These are phyloP conservation scores for Chymomyza procnemis DNA, from an alignment of 2,888 invertebrate species.

Conservation along the genomic window DNA sequence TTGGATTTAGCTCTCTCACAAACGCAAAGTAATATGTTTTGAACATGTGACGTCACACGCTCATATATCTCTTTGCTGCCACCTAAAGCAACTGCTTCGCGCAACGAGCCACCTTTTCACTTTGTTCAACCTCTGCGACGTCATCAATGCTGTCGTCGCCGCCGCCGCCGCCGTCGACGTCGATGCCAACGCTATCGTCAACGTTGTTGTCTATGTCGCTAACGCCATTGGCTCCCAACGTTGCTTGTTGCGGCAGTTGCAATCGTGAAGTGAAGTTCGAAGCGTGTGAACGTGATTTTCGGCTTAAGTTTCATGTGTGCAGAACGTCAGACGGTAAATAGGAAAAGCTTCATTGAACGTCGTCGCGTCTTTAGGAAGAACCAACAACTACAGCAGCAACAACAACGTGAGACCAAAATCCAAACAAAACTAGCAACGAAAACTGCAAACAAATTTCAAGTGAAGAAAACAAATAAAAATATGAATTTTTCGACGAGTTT, in stretches of 20 bases:
- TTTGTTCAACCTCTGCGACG: not conserved
- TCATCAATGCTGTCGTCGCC: slow-evolving; percentile 21
- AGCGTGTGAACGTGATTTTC: slow-evolving; percentile 75
- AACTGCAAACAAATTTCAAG: slow-evolving; percentile 34
- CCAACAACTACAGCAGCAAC: slow-evolving; percentile 11
- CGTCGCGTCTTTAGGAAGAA: not conserved
- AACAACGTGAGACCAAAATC: slow-evolving; percentile 5
- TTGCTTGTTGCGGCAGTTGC: slow-evolving; percentile 64
- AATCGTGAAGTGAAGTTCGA: slow-evolving; percentile 64
- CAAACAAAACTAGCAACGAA: slow-evolving; percentile 28
- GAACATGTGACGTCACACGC: no score
- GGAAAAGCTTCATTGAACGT: not conserved
- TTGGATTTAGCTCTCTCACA: no score
- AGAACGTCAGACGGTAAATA: slow-evolving; percentile 8
- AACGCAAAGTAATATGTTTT: no score
- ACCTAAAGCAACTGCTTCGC: no score
- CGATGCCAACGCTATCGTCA: slow-evolving; percentile 17
- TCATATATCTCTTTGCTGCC: no score
- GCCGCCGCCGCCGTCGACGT: slow-evolving; percentile 28
- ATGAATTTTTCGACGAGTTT: slow-evolving; percentile 44
- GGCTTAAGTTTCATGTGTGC: slow-evolving; percentile 33
- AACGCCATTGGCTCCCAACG: slow-evolving; percentile 32
- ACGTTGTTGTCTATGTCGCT: slow-evolving; percentile 21
- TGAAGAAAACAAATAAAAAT: slow-evolving; percentile 23
- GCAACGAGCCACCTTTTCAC: not conserved